A percentile compares a stretch with the other conserved stretches of the same genome.
Conservation (phyloP, 2,113 vertebrate species). For the Tonatia bakeri region DNA sequence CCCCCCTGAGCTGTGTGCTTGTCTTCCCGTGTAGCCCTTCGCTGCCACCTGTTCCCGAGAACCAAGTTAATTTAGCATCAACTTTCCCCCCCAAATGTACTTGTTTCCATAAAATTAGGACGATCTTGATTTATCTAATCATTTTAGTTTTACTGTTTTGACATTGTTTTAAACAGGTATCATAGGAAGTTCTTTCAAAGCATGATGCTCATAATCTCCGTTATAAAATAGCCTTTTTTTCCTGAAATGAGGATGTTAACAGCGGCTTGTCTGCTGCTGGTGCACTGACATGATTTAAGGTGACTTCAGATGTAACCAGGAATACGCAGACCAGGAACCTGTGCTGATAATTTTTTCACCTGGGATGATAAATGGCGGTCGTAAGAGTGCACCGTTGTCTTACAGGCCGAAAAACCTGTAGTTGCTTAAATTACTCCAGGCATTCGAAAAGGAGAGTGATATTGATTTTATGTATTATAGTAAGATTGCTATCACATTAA, state of each 20-base stretch:
- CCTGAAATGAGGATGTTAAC: neutral
- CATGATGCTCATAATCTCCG: neutral
- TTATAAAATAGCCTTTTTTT: neutral
- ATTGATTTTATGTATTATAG: neutral
- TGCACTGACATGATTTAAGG: neutral
- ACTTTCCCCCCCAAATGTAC: neutral
- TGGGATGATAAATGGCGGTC: neutral
- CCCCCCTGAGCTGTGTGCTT: neutral
- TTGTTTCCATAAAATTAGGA: neutral
- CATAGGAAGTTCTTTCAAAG: neutral
- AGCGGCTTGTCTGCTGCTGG: neutral
- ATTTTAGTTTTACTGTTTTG: neutral
- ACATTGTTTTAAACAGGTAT: neutral
- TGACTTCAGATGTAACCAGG: neutral
- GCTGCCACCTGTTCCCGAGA: neutral
- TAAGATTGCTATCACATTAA: constrained; percentile 4
- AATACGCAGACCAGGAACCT: neutral
- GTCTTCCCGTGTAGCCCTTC: neutral
- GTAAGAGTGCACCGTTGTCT: neutral
- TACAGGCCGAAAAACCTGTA: neutral
- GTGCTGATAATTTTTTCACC: neutral
- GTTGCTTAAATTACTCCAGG: neutral
- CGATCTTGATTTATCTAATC: neutral
- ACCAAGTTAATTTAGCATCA: neutral
- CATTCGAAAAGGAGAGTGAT: neutral